Evolutionary conservation across 2,113 vertebrate species (phyloP), one percentile per base, ranked within the genome.

Genomic region (Lasiurus borealis): DNA sequence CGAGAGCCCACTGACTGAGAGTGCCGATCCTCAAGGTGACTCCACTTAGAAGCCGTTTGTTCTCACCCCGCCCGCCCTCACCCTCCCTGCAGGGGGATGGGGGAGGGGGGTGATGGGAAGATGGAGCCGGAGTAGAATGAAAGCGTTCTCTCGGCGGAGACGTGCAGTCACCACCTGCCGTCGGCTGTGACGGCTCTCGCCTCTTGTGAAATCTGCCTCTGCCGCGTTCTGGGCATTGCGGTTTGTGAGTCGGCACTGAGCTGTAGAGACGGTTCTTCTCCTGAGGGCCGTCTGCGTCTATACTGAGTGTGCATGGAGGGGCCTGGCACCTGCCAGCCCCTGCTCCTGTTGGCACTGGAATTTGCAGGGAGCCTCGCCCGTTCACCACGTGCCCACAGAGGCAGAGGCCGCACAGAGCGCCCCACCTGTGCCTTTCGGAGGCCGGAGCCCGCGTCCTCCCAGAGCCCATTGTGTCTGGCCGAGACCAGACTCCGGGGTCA

Each of bases 1-100:
- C 66, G 3, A 2, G 54, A 27, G 88, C 73, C 21, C 1, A 0
- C 0, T 0, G 48, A 36, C 2, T 0, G 34, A 10, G 18, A 25
- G 48, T 71, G 75, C 78, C n/a, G n/a, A n/a, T n/a, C n/a, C n/a
- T n/a, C n/a, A n/a, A n/a, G n/a, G n/a, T n/a, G n/a, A n/a, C n/a
- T n/a, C n/a, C n/a, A n/a, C 54, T 59, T 18, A 29, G 44, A 68
- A 8, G 71, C 13, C 3, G 12, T 57, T 29, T 34, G 71, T 29
- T 84, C 88, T 64, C 36, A 44, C 7, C 8, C 34, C 7, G n/a
- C 44, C 46, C 8, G 8, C n/a, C 48, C 50, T n/a, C n/a, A n/a
- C n/a, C n/a, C n/a, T n/a, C 23, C 36, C 27, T 59, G 29, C 57
- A 13, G 40, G 4, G 6, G 73, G 23, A 29, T 9, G 52, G 40